Evolutionary conservation across 2,113 vertebrate genomes (phyloP).

Genomic region (Bothrops jararaca): DNA sequence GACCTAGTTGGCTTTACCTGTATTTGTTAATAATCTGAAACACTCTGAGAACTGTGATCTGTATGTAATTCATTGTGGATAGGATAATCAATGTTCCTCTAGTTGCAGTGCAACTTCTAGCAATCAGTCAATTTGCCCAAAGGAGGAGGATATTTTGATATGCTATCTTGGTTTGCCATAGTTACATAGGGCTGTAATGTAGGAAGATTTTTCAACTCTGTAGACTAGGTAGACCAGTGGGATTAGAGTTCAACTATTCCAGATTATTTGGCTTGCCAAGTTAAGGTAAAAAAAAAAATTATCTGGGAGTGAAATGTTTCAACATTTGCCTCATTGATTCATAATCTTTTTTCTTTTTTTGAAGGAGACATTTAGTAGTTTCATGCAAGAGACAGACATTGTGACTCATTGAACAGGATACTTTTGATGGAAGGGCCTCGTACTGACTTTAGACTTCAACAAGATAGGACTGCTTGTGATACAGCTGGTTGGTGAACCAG

Average conservation of each 20-base stretch:
- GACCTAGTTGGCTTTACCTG: background rate
- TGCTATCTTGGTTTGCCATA: too few species aligned
- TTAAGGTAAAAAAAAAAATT: too few species aligned
- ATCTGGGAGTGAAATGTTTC: background rate
- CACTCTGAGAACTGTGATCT: background rate
- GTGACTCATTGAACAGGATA: background rate
- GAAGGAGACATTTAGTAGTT: background rate
- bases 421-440: background rate
- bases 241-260: background rate
- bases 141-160: background rate
- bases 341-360: background rate
- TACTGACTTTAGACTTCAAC: background rate
- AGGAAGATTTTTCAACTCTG: background rate
- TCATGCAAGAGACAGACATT: background rate
- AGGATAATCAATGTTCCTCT: background rate
- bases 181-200: background rate
- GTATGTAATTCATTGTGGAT: background rate
- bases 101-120: background rate
- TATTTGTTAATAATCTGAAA: background rate
- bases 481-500: background rate
- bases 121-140: background rate
- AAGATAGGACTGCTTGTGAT: background rate
- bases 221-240: background rate
- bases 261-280: background rate
- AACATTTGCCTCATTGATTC: background rate